Evolutionary conservation across 2,113 vertebrate genomes (phyloP), one percentile per base, ranked within the genome.

Genomic region (Aviceda subcristata): DNA sequence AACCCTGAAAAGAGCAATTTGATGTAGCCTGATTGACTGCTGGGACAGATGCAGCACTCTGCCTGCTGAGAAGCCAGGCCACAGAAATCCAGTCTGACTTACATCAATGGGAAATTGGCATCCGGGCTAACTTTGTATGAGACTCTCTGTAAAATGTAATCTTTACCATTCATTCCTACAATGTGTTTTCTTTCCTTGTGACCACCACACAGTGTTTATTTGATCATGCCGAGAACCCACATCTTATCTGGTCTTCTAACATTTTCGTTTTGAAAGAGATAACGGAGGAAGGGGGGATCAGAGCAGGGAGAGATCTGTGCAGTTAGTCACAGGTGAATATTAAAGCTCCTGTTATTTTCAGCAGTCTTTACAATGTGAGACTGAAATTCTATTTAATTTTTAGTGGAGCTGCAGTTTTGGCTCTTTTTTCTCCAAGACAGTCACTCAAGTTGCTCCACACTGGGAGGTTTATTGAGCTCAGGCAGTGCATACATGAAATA

Each of bases 181-280:
- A 30, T 17, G 69, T 94, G 91, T 94, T 97, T 96, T 95, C 77
- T 86, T 96, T 95, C 41, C 81, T 73, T 74, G 81, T 90, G 92
- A 85, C 81, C 66, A 87, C 73, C 91, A 26, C 77, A 20, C 67
- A 34, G 62, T 95, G 79, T 88, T 97, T 97, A 90, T 96, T 96
- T 93, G 97, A 96, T 96, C 89, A 1, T 6, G 15, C 87, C 95
- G 94, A 96, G 97, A 97, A 83, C 84, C 67, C 59, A 38, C 86
- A 89, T 92, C 93, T 98, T 98, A 98, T 98, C 97, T 83, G 79
- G 60, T 79, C 60, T 75, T 64, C 85, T 94, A 96, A 97, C 94
- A 94, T 87, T 76, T 97, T 96, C 96, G 97, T 96, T 91, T 96
- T 78, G 93, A 92, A 96, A 88, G 90, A 96, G 97, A 97, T 93